Conservation (phyloP, 92 coral and sea anemone species). For the Epizoanthus rinbou region DNA sequence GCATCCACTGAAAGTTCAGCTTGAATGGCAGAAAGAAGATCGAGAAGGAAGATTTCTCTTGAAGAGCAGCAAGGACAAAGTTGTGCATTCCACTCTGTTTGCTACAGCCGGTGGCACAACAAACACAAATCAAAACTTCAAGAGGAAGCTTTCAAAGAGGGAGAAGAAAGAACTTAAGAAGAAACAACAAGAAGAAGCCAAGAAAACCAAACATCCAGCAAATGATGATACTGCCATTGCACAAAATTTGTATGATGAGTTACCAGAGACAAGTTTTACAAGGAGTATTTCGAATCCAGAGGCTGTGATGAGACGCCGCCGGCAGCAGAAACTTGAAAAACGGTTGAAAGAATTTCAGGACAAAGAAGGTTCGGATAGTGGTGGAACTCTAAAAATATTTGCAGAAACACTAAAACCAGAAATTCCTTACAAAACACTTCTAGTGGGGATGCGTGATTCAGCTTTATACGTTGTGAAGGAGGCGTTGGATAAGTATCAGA, state of each 20-base stretch:
- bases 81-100: constrained; percentile 79
- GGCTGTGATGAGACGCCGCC: constrained; percentile 91
- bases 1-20: constrained; percentile 83
- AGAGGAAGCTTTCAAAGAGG: constrained; percentile 84
- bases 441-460: constrained; percentile 87
- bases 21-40: constrained; percentile 88
- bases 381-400: constrained; percentile 94
- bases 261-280: constrained; percentile 91
- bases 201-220: constrained; percentile 40
- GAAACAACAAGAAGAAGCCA: constrained; percentile 71
- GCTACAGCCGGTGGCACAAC: constrained; percentile 60
- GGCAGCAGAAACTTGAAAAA: constrained; percentile 85
- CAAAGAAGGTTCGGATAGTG: constrained; percentile 73
- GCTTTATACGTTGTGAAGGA: constrained; percentile 84
- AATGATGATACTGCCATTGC: constrained; percentile 81
- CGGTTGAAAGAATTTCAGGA: constrained; percentile 82
- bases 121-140: constrained; percentile 68
- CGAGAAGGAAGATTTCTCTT: constrained; percentile 96
- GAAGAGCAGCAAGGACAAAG: constrained; percentile 88
- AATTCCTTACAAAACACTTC: constrained; percentile 92
- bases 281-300: constrained; percentile 95
- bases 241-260: constrained; percentile 78
- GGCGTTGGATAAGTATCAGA: constrained; percentile 89
- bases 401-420: constrained; percentile 95
- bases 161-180: constrained; percentile 89